Evolutionary conservation across 2,888 invertebrate genomes (phyloP), one percentile per base, ranked within the genome.

Genomic region (Tenthredo mesomela): DNA sequence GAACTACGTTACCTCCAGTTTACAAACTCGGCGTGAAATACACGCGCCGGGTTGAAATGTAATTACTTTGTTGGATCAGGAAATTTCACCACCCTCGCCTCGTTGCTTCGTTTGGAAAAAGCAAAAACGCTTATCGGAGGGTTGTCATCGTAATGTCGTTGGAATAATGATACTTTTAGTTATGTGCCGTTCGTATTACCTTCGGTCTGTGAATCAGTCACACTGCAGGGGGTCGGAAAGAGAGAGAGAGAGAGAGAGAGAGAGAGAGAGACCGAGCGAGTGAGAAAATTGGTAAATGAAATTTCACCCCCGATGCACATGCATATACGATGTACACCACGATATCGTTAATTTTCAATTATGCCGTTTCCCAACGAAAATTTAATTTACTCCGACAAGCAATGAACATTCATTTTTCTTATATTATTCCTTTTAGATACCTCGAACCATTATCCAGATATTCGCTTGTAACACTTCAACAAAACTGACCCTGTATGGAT

Each of bases 11-110:
- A 54, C 29, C 50, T 54, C 33, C 77, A 33, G 50, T 54, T 54
- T 54, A 54, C 50, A 54, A 77, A 77, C n/a, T 77, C 47, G 77
- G 77, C 21, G 77, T 77, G 50, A 77, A 77, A 77, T 77, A 77
- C 77, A 77, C 71, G 71, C 43, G 71, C 43, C 40, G 73, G 29
- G 50, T 50, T 50, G 21, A 37, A 77, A 77, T 77, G 54, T 77
- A 77, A 77, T 77, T 54, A 77, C 50, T 50, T 54, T 47, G 77
- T 50, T 77, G 47, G 25, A 77, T 54, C 50, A 77, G 25, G 50
- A 77, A 47, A 50, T 50, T 77, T 54, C 10, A 33, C 50, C 77
- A 15, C 77, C 77, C 50, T 43, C 73, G 37, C 40, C 21, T 25
- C 40, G 21, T 21, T n/a, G 43, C 9, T 73, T 43, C 40, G 43